Evolutionary conservation across 2,113 vertebrate genomes (phyloP), one percentile per base, ranked within the genome.

Genomic region (Dryoscopus gambensis): DNA sequence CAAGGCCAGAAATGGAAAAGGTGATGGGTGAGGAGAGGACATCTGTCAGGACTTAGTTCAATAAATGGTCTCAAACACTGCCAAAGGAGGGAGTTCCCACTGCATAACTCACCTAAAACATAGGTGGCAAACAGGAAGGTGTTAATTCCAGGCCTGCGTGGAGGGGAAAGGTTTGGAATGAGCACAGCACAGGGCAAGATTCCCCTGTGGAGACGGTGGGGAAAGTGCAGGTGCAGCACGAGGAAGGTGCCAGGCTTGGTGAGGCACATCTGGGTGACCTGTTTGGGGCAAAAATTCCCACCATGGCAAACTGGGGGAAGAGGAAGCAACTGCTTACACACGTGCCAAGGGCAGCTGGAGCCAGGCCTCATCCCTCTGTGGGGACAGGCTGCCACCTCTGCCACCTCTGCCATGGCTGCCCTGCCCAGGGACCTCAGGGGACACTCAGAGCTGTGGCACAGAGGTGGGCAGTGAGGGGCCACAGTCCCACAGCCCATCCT

Each of bases 131-230:
- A 70, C 11, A 23, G 55, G 37, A 30, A 10, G n/a, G 9, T 15
- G 14, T 40, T 16, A 23, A 47, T 49, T 20, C 33, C 65, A 68
- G 65, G 23, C 46, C 17, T 35, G 10, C 18, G 22, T 2, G 3
- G n/a, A 62, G 14, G 21, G 37, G 47, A 44, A 53, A 44, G 39
- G 13, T 63, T 44, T 62, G 80, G 39, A n/a, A 50, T 30, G 15
- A 69, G 30, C 64, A 27, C 27, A 56, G 76, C 60, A 44, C 63
- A 30, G 39, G 33, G 15, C 25, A 6, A 35, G 16, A 62, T 25
- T 25, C 13, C 13, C 6, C 3, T 15, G 65, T 52, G 25, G 55
- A 83, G 37, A 19, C 1, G 0, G 9, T 17, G 30, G 35, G 6
- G 19, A 24, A n/a, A 50, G 15, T 9, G 35, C 55, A 50, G 30